These are phyloP conservation scores for Cynocephalus volans DNA, from an alignment of 2,113 vertebrate species.

Conservation along the genomic window DNA sequence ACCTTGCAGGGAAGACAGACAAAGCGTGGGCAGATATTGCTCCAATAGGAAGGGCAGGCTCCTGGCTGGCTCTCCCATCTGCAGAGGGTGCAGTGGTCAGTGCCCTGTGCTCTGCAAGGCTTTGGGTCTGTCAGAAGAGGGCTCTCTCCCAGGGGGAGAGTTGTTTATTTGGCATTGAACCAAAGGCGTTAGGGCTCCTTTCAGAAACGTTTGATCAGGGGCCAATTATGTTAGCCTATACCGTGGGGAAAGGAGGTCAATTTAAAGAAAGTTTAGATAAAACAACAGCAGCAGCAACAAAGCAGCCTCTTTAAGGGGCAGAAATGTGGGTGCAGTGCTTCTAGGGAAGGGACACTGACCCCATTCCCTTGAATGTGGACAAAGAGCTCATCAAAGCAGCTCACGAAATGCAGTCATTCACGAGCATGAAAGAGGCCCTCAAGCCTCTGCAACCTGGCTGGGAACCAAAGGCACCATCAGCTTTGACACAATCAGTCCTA, in stretches of 20 bases:
- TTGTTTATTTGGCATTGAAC: constrained; percentile 50
- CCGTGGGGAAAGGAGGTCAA: constrained; percentile 60
- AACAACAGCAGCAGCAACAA: constrained; percentile 30
- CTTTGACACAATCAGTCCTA: constrained; percentile 54
- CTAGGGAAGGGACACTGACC: constrained; percentile 69
- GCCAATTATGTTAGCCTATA: constrained; percentile 11
- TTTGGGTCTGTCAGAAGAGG: neutral
- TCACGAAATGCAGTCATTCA: constrained; percentile 58
- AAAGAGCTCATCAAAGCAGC: constrained; percentile 68
- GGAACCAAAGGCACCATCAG: constrained; percentile 57
- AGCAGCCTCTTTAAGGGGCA: constrained; percentile 48
- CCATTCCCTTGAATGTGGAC: constrained; percentile 46
- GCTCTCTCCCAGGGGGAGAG: neutral
- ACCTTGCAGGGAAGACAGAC: neutral
- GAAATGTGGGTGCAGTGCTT: constrained; percentile 1
- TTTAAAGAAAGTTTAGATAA: constrained; percentile 71
- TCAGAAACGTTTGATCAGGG: constrained; percentile 26
- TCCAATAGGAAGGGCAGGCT: accelerated
- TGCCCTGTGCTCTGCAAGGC: neutral
- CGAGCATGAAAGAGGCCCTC: constrained; percentile 55
- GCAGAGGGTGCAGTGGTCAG: neutral
- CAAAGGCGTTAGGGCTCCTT: constrained; percentile 47
- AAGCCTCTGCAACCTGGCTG: constrained; percentile 5
- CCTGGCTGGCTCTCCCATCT: neutral
- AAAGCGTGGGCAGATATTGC: accelerated